These are phyloP conservation scores for Cheilosia vernalis DNA, from an alignment of 2,888 invertebrate species.

Conservation along the genomic window DNA sequence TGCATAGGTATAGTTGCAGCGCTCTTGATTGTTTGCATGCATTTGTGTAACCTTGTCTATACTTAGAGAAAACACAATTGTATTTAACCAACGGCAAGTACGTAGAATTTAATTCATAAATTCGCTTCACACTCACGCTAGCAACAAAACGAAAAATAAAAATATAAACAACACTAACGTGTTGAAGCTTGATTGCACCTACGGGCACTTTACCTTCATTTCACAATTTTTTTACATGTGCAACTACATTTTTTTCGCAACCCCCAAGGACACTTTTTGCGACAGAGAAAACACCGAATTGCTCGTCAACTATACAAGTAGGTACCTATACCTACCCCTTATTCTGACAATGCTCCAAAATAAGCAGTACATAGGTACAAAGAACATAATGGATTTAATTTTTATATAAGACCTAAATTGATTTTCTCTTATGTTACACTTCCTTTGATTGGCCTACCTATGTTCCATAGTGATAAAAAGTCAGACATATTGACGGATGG, in stretches of 20 bases:
- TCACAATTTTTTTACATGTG: constrained; percentile 40
- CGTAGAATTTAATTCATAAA: too few relatives aligned
- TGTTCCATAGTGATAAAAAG: too few relatives aligned
- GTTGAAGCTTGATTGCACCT: constrained; percentile 62
- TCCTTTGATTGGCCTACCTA: constrained; percentile 9
- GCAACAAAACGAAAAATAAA: not conserved
- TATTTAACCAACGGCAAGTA: too few relatives aligned
- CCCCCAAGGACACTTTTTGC: constrained; percentile 58
- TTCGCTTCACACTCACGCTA: not conserved
- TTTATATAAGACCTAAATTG: constrained; percentile 41
- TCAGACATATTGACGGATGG: too few relatives aligned
- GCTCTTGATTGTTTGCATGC: too few relatives aligned
- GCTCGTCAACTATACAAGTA: constrained; percentile 35
- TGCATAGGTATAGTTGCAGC: too few relatives aligned
- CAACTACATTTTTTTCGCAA: constrained; percentile 46
- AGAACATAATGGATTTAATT: constrained; percentile 60
- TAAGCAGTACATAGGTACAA: constrained; percentile 32
- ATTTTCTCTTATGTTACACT: constrained; percentile 9
- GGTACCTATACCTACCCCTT: too few relatives aligned
- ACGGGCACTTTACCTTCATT: constrained; percentile 66
- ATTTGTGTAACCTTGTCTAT: too few relatives aligned
- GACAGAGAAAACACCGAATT: constrained; percentile 24
- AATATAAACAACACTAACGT: constrained; percentile 34
- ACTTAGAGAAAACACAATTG: too few relatives aligned
- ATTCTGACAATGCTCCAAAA: constrained; percentile 15